Conservation (phyloP, 2,797 vertebrate species). For the Rhabdophis nuchalis region DNA sequence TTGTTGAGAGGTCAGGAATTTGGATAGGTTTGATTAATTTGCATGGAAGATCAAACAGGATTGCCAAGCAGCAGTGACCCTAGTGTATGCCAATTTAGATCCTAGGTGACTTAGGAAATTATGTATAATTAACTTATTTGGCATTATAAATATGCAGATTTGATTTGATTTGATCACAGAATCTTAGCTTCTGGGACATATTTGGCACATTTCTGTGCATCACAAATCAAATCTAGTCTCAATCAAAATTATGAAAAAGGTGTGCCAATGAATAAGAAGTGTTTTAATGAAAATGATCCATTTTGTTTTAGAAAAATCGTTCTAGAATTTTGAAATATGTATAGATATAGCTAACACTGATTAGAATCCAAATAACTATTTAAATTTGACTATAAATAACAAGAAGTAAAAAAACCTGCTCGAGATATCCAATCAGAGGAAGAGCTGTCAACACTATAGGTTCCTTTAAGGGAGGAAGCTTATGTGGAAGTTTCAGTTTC, state of each 20-base stretch:
- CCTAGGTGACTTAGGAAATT: neutral
- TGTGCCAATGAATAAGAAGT: neutral
- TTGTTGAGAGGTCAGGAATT: neutral
- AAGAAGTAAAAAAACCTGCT: constrained; percentile 80
- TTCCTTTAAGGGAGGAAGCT: constrained; percentile 84
- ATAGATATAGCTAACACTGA: neutral
- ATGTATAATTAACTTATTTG: neutral
- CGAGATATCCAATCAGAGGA: constrained; percentile 88
- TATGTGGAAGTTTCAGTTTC: constrained; percentile 83
- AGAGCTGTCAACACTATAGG: constrained; percentile 83
- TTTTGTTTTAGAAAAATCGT: neutral
- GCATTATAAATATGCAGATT: neutral
- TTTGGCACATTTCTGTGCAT: neutral
- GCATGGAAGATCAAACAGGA: neutral
- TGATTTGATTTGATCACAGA: neutral
- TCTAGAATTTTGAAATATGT: neutral
- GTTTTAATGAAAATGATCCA: neutral
- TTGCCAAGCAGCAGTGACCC: neutral
- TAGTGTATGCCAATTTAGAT: neutral
- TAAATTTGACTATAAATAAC: neutral
- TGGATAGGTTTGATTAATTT: neutral
- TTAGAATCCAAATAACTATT: neutral
- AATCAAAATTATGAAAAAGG: neutral
- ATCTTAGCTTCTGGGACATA: neutral
- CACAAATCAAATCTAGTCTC: neutral